These are phyloP conservation scores for Glaucomys volans DNA, from an alignment of 2,113 vertebrate species.

Conservation along the genomic window DNA sequence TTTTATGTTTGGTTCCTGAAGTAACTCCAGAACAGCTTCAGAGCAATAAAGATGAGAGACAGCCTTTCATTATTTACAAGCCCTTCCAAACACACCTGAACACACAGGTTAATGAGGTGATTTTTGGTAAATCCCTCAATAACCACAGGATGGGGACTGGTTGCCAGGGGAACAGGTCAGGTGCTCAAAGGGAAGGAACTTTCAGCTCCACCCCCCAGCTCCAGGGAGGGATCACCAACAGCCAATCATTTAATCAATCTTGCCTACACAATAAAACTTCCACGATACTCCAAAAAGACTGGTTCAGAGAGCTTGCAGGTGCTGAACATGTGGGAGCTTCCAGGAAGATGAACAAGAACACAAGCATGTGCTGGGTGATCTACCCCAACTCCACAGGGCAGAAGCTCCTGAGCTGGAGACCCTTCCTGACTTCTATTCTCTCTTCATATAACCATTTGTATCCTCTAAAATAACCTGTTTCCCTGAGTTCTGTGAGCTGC, in stretches of 20 bases:
- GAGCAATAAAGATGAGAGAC: background rate
- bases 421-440: background rate
- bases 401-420: background rate
- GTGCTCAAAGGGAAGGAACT: background rate
- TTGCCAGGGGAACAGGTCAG: background rate
- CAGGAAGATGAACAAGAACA: background rate
- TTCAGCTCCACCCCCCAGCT: background rate
- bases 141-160: background rate
- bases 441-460: background rate
- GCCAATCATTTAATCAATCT: background rate
- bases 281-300: background rate
- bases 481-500: background rate
- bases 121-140: background rate
- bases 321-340: background rate
- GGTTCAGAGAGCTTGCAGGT: background rate
- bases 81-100: background rate
- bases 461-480: background rate
- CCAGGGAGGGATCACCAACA: background rate
- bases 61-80: background rate
- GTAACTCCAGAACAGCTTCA: background rate
- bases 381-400: background rate
- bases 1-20: background rate
- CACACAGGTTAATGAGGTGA: background rate
- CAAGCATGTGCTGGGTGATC: background rate
- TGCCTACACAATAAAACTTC: background rate